These are phyloP conservation scores for Heliopora coerulea DNA, from an alignment of 92 coral and sea anemone species.

Conservation along the genomic window DNA sequence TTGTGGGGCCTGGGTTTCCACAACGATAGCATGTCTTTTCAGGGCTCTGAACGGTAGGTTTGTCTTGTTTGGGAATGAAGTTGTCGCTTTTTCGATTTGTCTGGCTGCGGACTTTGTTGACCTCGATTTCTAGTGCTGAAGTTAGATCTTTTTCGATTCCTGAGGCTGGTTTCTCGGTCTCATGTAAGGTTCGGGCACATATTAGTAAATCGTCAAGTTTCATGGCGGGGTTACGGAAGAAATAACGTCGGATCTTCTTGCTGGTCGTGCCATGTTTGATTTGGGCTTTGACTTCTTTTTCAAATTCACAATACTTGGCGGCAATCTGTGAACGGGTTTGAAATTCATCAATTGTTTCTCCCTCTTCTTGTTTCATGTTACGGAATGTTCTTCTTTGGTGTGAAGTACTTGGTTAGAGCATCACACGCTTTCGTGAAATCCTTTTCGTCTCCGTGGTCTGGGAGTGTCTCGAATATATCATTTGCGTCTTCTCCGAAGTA, in stretches of 20 bases:
- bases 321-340: slow-evolving; percentile 18
- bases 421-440: background rate
- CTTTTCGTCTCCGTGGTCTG: background rate
- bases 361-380: slow-evolving; percentile 2
- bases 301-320: slow-evolving; percentile 33
- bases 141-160: slow-evolving; percentile 5
- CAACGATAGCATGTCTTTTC: slow-evolving; percentile 12
- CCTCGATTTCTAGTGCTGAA: background rate
- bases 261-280: too few species aligned
- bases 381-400: slow-evolving; percentile 18
- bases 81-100: background rate
- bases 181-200: background rate
- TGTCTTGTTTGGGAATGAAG: background rate
- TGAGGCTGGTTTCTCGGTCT: slow-evolving; percentile 28
- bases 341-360: slow-evolving; percentile 14
- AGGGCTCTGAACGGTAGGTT: background rate
- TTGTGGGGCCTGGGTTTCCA: background rate
- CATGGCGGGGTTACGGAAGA: background rate
- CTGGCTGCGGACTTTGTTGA: background rate
- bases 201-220: background rate
- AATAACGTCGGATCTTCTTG: background rate
- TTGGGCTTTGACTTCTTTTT: background rate
- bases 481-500: slow-evolving; percentile 30
- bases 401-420: slow-evolving; percentile 11
- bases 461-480: slow-evolving; percentile 27